A percentile compares a stretch with the other conserved stretches of the same genome.
phyloP scores from a whole-genome alignment of 2,797 vertebrate species.

The Anabacerthia variegaticeps region DNA sequence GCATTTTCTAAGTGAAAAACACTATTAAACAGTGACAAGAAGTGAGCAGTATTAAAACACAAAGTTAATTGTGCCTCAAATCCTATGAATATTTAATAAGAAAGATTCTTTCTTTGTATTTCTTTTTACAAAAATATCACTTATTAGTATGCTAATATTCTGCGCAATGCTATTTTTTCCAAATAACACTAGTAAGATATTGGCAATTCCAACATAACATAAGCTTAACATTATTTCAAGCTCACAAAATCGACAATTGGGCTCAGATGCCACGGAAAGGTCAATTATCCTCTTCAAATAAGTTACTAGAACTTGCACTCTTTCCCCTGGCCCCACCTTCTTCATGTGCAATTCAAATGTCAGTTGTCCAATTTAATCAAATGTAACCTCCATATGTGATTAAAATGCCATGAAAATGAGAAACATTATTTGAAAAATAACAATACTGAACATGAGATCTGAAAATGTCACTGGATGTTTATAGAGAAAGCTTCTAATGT shows the following conservation, averaged over 20 bases:
- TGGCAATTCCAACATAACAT: not conserved
- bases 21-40: not conserved
- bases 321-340: not conserved
- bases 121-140: not conserved
- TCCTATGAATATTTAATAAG: not conserved
- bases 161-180: not conserved
- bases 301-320: not conserved
- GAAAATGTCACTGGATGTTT: not conserved
- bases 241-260: not conserved
- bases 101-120: not conserved
- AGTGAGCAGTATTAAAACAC: not conserved
- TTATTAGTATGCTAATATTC: not conserved
- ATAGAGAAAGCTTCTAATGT: not conserved
- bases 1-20: not conserved
- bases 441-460: not conserved
- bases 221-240: constrained; percentile 5
- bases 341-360: constrained; percentile 34
- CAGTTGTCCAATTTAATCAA: constrained; percentile 24
- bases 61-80: not conserved
- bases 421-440: constrained; percentile 10
- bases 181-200: not conserved
- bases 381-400: not conserved
- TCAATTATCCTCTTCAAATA: constrained; percentile 21
- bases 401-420: not conserved
- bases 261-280: constrained; percentile 23